A percentile compares a stretch with the other conserved stretches of the same genome.
Conservation (phyloP, 2,888 invertebrate genomes). For the Dendrolimus houi region DNA sequence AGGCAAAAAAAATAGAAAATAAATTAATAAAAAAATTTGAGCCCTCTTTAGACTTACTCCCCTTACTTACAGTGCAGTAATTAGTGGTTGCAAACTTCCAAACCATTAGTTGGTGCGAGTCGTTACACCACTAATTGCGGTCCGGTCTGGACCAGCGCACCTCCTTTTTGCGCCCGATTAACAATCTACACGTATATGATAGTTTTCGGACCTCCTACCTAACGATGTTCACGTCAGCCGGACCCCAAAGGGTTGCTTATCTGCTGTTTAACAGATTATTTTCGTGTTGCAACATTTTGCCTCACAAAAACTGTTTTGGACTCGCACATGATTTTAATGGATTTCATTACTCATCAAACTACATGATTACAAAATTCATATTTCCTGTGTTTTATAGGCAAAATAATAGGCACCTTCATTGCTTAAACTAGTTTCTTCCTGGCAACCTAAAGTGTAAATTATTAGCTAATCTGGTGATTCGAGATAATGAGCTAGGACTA, state of each 20-base stretch:
- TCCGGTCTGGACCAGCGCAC: conserved; percentile 18
- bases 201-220: conserved; percentile 20
- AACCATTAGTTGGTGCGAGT: conserved; percentile 51
- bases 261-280: background rate
- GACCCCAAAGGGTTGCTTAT: conserved; percentile 1
- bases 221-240: conserved; percentile 16
- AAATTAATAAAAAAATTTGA: too few relatives aligned
- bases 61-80: conserved; percentile 36
- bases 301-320: too few relatives aligned
- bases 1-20: too few relatives aligned
- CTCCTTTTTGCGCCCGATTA: conserved; percentile 51
- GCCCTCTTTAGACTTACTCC: conserved; percentile 1
- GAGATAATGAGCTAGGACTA: too few relatives aligned
- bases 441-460: too few relatives aligned
- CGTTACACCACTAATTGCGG: conserved; percentile 62
- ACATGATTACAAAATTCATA: background rate
- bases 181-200: conserved; percentile 20
- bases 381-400: background rate
- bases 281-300: background rate
- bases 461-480: too few relatives aligned
- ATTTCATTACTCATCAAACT: background rate
- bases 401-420: too few relatives aligned
- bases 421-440: too few relatives aligned
- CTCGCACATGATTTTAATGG: background rate
- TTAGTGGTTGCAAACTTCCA: conserved; percentile 48